Base-by-base conservation (phyloP, 2,888 invertebrate species). In the Belgica antarctica region DNA sequence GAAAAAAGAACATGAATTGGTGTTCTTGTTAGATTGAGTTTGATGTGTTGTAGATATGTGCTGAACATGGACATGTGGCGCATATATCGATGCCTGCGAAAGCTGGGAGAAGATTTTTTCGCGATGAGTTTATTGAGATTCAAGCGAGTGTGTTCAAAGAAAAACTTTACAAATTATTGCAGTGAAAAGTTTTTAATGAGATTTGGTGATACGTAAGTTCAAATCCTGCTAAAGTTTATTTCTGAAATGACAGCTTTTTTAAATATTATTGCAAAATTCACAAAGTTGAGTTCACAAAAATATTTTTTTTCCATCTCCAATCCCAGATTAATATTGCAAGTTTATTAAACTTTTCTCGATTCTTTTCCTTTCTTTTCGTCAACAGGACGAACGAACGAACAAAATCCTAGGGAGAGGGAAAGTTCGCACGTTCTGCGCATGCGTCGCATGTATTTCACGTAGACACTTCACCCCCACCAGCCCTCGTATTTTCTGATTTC, bases 321-420 rank as follows among this genome's bases (percentile, higher is more conserved):
- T 62, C 22, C 41, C 27, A 46, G 65, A 65, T 65, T 65, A 46
- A 65, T 65, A 65, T 27, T 65, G 65, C 65, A 65, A 65, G 65
- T 65, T 65, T 65, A 65, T 47, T 65, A 46, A 65, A 65, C 65
- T 41, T 47, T n/a, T n/a, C n/a, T n/a, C n/a, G n/a, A n/a, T n/a
- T n/a, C n/a, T n/a, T n/a, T 65, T 46, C 36, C 46, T 65, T 65
- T 24, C 1, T 27, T 27, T n/a, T n/a, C n/a, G n/a, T n/a, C n/a
- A n/a, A n/a, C n/a, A n/a, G n/a, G n/a, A n/a, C n/a, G n/a, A n/a
- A n/a, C n/a, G n/a, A 1, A 15, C 52, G 52, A 52, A 15, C n/a
- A 41, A n/a, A 41, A n/a, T 41, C 10, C 24, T 36, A 15, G 17
- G 57, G 68, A 52, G 68, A 47, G 68, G 31, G 68, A 68, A 68